A percentile compares a stretch with the other conserved stretches of the same genome.
phyloP scores from a whole-genome alignment of 2,113 vertebrate species.

The Myrmecophaga tridactyla region DNA sequence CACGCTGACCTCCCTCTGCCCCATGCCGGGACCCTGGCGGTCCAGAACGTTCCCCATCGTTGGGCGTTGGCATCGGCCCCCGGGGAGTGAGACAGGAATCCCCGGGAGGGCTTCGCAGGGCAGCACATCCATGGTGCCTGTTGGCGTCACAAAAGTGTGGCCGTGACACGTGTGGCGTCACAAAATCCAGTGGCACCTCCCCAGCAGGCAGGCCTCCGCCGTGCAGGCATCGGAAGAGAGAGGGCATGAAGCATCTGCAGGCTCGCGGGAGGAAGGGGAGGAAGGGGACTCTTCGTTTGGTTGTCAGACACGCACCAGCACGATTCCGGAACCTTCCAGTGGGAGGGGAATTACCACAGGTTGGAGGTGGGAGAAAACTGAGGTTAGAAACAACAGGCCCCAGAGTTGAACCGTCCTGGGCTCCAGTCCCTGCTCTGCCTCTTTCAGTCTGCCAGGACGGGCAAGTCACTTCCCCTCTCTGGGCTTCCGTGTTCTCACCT shows the following conservation, averaged over 20 bases:
- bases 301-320: background rate
- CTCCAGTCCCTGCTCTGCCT: background rate
- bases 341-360: background rate
- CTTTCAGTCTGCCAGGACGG: background rate
- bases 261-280: background rate
- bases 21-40: background rate
- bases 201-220: background rate
- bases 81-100: rapidly evolving
- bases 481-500: background rate
- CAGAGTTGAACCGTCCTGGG: background rate
- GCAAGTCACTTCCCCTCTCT: background rate
- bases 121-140: rapidly evolving
- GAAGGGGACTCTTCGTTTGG: background rate
- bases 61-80: background rate
- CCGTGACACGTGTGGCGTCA: background rate
- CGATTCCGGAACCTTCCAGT: background rate
- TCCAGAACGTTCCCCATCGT: background rate
- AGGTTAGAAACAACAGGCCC: background rate
- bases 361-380: background rate
- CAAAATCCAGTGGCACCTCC: background rate
- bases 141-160: background rate
- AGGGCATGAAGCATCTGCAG: rapidly evolving
- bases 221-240: background rate
- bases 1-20: constrained; percentile 63
- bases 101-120: rapidly evolving